Base-by-base conservation (phyloP, 2,113 vertebrate genomes). In the Tupaia chinensis region DNA sequence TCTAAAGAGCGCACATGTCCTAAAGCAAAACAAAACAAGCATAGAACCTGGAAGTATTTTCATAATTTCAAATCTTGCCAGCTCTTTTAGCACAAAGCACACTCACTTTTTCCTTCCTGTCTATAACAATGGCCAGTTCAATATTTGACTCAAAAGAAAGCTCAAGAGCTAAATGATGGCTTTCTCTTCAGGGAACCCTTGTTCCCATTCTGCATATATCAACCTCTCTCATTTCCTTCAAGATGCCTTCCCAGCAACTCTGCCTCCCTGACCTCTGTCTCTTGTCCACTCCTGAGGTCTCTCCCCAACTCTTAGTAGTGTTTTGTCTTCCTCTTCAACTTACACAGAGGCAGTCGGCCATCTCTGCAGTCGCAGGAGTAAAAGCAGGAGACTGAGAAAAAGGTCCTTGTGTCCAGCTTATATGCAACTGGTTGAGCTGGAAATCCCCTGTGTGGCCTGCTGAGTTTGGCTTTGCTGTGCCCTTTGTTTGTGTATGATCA, bases 341-440 rank as follows among this genome's bases (percentile, higher is more conserved):
- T 87, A 95, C 89, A 72, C 2, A 12, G 3, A 94, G 8, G 23
- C 7, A 27, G 22, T 13, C 34, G 29, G 91, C 68, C 97, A 96
- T 92, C 9, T 81, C 25, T 88, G 20, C 13, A 58, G 7, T 13
- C 44, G n/a, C 9, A 10, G 1, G 22, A 32, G 25, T 13, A 61
- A 72, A 83, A 87, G 56, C 0, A 12, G 20, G 11, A 61, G 14
- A n/a, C 3, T n/a, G 22, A 32, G 60, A 11, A 34, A 22, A 56
- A 27, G 56, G 23, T 14, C 13, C 16, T 4, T 1, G 0, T 0
- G 0, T n/a, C 61, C 17, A 23, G 29, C 11, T 93, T 92, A 60
- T 70, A 63, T 22, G 10, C 23, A 12, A 34, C 19, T 0, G 1
- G 17, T 10, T 27, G 25, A 29, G 4, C 0, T 74, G 85, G 96